Percentiles rank a stretch among this genome's conserved stretches.
Conservation (phyloP, 2,888 invertebrate species). For the Eugnorisma glareosa region DNA sequence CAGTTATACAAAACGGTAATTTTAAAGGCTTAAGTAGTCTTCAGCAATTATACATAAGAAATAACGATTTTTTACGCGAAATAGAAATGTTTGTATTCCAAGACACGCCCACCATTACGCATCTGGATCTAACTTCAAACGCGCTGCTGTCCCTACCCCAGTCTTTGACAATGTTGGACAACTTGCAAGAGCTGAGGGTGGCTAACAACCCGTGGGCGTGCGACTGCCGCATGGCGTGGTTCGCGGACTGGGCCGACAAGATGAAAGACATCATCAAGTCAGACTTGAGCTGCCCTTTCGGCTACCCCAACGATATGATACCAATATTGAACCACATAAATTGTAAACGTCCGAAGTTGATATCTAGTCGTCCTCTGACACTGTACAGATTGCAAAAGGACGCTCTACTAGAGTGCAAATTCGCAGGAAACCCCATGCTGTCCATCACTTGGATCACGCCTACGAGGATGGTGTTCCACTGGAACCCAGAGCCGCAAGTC, state of each 20-base stretch:
- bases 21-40: constrained; percentile 92
- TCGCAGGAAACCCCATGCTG: constrained; percentile 94
- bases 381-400: constrained; percentile 92
- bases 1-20: constrained; percentile 92
- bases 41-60: constrained; percentile 90
- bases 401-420: constrained; percentile 94
- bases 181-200: constrained; percentile 92
- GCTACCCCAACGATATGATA: constrained; percentile 93
- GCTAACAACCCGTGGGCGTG: constrained; percentile 95
- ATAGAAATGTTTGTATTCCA: constrained; percentile 92
- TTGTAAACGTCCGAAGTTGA: constrained; percentile 92
- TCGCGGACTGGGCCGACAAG: constrained; percentile 89
- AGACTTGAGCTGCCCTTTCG: constrained; percentile 92
- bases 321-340: constrained; percentile 92
- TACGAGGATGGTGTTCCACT: constrained; percentile 92
- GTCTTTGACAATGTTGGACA: constrained; percentile 92
- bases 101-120: constrained; percentile 91
- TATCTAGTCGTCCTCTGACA: constrained; percentile 91
- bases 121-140: constrained; percentile 93
- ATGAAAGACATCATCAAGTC: constrained; percentile 89
- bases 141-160: constrained; percentile 93
- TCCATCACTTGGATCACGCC: constrained; percentile 97
- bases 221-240: constrained; percentile 96
- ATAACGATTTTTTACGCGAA: constrained; percentile 91
- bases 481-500: constrained; percentile 93